These are phyloP conservation scores for Pseudanteris insignis DNA, from an alignment of 2,888 invertebrate genomes.

Conservation along the genomic window DNA sequence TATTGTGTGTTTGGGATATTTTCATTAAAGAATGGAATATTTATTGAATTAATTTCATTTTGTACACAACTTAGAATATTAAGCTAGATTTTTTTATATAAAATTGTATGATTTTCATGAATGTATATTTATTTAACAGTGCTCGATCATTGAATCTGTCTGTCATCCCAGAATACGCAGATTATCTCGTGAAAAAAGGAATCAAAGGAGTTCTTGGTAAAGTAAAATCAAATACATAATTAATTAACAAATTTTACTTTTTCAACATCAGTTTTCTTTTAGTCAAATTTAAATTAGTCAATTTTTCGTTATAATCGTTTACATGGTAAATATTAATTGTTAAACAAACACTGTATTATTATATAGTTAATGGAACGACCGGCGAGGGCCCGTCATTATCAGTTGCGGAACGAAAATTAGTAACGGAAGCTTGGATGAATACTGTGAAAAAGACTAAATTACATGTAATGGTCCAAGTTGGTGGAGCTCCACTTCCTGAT, in stretches of 20 bases:
- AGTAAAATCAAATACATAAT: not conserved
- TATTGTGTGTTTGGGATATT: no score
- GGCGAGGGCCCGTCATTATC: conserved; percentile 80
- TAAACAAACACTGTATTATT: not conserved
- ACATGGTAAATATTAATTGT: not conserved
- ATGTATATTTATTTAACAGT: no score
- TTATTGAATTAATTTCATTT: no score
- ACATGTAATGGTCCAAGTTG: conserved; percentile 78
- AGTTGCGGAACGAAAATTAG: conserved; percentile 73
- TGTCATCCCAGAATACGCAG: conserved; percentile 73
- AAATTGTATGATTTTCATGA: not conserved
- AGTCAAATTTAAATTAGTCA: not conserved
- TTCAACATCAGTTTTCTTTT: no score
- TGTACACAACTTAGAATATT: no score
- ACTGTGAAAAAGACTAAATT: conserved; percentile 70
- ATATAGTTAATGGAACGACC: conserved; percentile 79
- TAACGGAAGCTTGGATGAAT: conserved; percentile 74
- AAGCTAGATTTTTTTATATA: no score
- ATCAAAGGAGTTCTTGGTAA: conserved; percentile 76
- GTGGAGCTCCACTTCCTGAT: conserved; percentile 75
- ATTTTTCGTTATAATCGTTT: not conserved
- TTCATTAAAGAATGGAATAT: no score
- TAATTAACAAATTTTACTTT: no score
- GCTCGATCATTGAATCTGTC: conserved; percentile 53
- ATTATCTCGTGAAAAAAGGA: conserved; percentile 71